A percentile compares a stretch with the other conserved stretches of the same genome.
Conservation (phyloP, 2,797 vertebrate genomes). For the Rhinichthys osculus region DNA sequence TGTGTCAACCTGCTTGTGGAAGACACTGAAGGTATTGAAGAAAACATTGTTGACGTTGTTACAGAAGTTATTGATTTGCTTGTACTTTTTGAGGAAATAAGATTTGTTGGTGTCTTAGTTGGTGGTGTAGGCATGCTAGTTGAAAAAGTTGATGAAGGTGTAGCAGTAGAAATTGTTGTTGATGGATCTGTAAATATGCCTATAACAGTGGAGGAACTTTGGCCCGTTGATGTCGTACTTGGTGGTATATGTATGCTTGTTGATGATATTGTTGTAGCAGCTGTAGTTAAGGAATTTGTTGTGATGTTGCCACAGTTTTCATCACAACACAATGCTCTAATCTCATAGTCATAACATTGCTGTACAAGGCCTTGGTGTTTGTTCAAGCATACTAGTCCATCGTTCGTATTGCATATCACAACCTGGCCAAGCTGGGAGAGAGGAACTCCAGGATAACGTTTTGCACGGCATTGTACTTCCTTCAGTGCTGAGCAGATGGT, state of each 20-base stretch:
- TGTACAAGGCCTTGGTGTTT: no score
- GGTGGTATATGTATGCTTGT: not conserved
- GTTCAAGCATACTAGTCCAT: no score
- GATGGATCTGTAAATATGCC: not conserved
- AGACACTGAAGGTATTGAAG: accelerated
- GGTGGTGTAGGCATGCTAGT: not conserved
- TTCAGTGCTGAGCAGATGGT: no score
- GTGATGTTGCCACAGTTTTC: not conserved
- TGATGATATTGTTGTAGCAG: not conserved
- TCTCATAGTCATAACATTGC: no score
- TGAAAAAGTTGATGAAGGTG: not conserved
- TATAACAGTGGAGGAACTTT: not conserved
- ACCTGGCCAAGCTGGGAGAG: no score
- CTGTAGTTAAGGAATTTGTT: not conserved
- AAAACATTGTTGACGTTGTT: not conserved
- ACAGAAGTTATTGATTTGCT: not conserved
- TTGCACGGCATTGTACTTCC: no score
- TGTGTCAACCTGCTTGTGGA: not conserved
- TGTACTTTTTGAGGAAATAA: not conserved
- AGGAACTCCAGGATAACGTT: no score
- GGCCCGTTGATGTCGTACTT: not conserved
- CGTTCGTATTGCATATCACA: no score
- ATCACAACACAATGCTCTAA: no score
- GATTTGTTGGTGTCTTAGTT: not conserved
- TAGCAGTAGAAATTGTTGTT: not conserved